Percentiles rank a stretch among this genome's conserved stretches.
Evolutionary conservation across 2,113 vertebrate species (phyloP).

Genomic region (Chitala chitala): DNA sequence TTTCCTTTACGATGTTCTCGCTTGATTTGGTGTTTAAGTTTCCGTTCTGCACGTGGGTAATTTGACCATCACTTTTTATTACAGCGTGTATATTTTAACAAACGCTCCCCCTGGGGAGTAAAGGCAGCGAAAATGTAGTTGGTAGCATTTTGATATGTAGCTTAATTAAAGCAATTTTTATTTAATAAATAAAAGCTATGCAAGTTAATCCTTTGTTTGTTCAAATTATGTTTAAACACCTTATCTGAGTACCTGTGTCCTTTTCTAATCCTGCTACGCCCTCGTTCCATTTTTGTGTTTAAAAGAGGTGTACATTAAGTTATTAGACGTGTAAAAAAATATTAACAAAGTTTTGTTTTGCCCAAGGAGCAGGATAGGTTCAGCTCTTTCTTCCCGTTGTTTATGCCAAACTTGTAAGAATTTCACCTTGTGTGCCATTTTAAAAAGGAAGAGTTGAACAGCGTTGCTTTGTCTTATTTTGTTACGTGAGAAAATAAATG

Average conservation of each 20-base stretch:
- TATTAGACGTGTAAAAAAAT: conserved; percentile 23
- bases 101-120: conserved; percentile 31
- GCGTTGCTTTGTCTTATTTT: conserved; percentile 66
- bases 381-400: conserved; percentile 27
- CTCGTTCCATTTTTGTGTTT: conserved; percentile 33
- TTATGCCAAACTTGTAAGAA: conserved; percentile 55
- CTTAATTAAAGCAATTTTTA: conserved; percentile 45
- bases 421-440: conserved; percentile 69
- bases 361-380: conserved; percentile 40
- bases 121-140: conserved; percentile 40
- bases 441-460: conserved; percentile 54
- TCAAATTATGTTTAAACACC: conserved; percentile 37
- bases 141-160: conserved; percentile 47
- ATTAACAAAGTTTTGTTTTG: conserved; percentile 31
- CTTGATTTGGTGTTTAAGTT: conserved; percentile 57
- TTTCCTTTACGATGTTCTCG: conserved; percentile 60
- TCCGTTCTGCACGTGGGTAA: conserved; percentile 36
- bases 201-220: conserved; percentile 54
- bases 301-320: neutral
- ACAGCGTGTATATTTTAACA: conserved; percentile 24
- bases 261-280: conserved; percentile 25
- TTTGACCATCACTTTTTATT: conserved; percentile 27
- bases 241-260: conserved; percentile 27
- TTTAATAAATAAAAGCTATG: conserved; percentile 61
- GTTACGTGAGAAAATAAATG: conserved; percentile 66